phyloP scores from a whole-genome alignment of 1,140 invertebrate species.

The Zaprionus africanus region DNA sequence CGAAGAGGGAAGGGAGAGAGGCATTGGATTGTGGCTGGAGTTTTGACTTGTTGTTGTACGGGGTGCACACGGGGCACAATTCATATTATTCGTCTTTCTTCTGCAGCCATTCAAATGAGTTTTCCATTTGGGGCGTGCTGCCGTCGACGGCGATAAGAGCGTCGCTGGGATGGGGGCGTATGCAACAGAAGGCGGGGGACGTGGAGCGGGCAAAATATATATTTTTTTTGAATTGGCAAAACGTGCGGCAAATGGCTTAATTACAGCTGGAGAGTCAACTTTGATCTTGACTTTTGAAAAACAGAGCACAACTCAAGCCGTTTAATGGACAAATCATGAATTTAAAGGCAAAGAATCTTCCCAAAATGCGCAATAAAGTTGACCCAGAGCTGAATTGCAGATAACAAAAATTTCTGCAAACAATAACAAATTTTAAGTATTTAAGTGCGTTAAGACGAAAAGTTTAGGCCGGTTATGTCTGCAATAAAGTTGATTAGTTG shows the following conservation, averaged over 20 bases:
- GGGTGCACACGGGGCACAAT: slow-evolving; percentile 24
- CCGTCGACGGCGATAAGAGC: slow-evolving; percentile 56
- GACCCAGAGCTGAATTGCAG: background rate
- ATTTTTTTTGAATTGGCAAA: slow-evolving; percentile 76
- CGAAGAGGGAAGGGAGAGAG: background rate
- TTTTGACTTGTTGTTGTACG: slow-evolving; percentile 43
- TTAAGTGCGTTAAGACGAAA: background rate
- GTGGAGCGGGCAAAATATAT: slow-evolving; percentile 32
- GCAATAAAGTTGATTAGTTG: background rate
- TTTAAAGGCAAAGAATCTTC: slow-evolving; percentile 1
- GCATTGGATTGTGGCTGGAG: slow-evolving; percentile 32
- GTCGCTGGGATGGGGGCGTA: background rate
- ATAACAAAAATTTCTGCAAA: background rate
- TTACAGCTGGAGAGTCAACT: slow-evolving; percentile 67
- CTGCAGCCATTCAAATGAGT: slow-evolving; percentile 43
- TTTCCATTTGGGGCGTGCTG: slow-evolving; percentile 51
- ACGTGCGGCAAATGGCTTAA: slow-evolving; percentile 79
- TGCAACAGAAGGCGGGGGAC: background rate
- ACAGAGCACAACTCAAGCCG: slow-evolving; percentile 20
- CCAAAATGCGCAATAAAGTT: slow-evolving; percentile 35
- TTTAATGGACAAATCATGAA: background rate
- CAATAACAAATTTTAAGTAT: background rate
- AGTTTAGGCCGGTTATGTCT: background rate
- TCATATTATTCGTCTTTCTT: slow-evolving; percentile 34
- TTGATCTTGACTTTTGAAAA: slow-evolving; percentile 59